phyloP scores from a whole-genome alignment of 2,797 vertebrate species.

The Urocyon cinereoargenteus region DNA sequence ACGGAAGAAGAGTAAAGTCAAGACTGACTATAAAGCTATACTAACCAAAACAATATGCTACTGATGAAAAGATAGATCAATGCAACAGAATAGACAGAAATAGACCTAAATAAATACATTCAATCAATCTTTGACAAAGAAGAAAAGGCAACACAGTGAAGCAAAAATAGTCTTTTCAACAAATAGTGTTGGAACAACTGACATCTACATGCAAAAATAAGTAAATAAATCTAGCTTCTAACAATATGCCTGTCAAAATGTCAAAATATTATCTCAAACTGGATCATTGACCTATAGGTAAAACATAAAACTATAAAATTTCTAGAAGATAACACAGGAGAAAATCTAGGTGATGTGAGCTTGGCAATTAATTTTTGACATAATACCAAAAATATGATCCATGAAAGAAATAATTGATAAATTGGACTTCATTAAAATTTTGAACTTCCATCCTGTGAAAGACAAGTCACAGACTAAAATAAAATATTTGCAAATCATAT shows the following conservation, averaged over 20 bases:
- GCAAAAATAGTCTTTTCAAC: neutral
- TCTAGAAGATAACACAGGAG: neutral
- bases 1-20: neutral
- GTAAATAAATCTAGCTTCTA: neutral
- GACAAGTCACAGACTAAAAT: neutral
- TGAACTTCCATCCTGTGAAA: neutral
- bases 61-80: neutral
- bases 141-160: neutral
- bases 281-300: neutral
- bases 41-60: neutral
- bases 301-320: neutral
- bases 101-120: neutral
- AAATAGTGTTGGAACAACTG: neutral
- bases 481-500: neutral
- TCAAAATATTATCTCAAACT: conserved; percentile 11
- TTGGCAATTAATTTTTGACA: neutral
- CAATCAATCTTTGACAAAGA: neutral
- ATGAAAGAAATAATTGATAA: neutral
- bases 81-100: neutral
- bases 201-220: neutral
- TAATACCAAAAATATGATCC: neutral
- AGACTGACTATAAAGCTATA: neutral
- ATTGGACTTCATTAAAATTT: neutral
- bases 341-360: neutral
- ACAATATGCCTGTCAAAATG: neutral